Conservation (phyloP, 2,113 vertebrate species). For the Caranx melampygus region DNA sequence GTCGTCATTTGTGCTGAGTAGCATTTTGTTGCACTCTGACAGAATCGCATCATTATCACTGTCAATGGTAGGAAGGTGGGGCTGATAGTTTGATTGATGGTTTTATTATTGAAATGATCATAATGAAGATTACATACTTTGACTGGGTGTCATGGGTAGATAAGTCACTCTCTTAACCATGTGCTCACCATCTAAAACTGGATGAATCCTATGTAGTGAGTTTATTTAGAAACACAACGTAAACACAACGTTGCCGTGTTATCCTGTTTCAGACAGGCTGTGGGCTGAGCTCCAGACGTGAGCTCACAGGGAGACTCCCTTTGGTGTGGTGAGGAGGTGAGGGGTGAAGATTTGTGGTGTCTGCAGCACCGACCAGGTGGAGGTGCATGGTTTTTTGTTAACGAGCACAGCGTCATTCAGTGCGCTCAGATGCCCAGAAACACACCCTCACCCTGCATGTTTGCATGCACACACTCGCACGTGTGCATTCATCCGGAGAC, state of each 20-base stretch:
- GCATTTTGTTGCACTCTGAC: no score
- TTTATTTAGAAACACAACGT: background rate
- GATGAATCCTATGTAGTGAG: background rate
- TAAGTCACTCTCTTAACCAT: background rate
- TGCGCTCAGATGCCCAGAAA: background rate
- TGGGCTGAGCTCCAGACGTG: constrained; percentile 63
- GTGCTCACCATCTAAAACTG: background rate
- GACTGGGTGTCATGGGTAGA: no score
- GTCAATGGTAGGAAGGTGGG: no score
- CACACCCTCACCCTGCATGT: constrained; percentile 10
- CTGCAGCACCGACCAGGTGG: constrained; percentile 51
- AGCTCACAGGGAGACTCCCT: constrained; percentile 70
- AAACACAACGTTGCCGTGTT: background rate
- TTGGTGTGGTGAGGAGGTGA: constrained; percentile 28
- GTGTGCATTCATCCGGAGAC: constrained; percentile 27
- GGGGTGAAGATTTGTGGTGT: constrained; percentile 50
- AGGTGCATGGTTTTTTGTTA: constrained; percentile 11
- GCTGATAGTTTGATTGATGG: no score
- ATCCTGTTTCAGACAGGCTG: constrained; percentile 31
- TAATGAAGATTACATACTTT: no score
- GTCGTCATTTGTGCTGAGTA: no score
- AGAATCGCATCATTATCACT: no score
- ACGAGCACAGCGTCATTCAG: background rate
- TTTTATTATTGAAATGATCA: no score
- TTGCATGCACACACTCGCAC: constrained; percentile 43